Conservation (phyloP, 2,888 invertebrate genomes). For the Aricia artaxerxes region DNA sequence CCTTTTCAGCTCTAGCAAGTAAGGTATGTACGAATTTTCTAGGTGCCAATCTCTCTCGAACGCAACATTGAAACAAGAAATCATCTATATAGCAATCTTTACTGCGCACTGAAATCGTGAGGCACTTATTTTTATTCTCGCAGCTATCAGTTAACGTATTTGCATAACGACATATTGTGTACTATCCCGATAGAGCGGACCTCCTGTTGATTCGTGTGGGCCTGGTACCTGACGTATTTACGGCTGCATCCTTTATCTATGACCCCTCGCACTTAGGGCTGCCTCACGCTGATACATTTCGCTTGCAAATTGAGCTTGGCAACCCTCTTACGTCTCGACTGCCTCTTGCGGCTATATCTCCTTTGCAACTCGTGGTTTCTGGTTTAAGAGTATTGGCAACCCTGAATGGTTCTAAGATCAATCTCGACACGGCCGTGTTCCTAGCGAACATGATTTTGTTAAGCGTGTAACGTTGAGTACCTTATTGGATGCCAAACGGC, state of each 20-base stretch:
- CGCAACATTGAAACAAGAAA: background rate
- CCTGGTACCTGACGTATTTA: conserved; percentile 23
- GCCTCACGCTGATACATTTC: background rate
- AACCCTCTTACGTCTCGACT: background rate
- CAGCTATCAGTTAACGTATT: conserved; percentile 21
- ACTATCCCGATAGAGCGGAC: conserved; percentile 19
- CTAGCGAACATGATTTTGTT: conserved; percentile 25
- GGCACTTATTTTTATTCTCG: background rate
- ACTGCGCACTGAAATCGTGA: background rate
- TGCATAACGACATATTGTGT: conserved; percentile 17
- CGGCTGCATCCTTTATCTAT: conserved; percentile 24
- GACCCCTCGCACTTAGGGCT: background rate
- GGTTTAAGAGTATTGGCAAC: background rate
- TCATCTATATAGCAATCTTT: background rate
- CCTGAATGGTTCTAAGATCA: background rate
- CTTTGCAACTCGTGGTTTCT: background rate
- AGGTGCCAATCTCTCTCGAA: background rate
- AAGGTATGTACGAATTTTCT: background rate
- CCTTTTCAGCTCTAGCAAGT: too few species aligned
- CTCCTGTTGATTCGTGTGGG: conserved; percentile 25
- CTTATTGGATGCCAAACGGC: conserved; percentile 9
- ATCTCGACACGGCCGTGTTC: conserved; percentile 22
- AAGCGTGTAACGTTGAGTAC: conserved; percentile 3
- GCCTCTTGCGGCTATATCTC: background rate
- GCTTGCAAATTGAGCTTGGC: background rate